phyloP scores from a whole-genome alignment of 2,888 invertebrate genomes.

The Gryllus longicercus region DNA sequence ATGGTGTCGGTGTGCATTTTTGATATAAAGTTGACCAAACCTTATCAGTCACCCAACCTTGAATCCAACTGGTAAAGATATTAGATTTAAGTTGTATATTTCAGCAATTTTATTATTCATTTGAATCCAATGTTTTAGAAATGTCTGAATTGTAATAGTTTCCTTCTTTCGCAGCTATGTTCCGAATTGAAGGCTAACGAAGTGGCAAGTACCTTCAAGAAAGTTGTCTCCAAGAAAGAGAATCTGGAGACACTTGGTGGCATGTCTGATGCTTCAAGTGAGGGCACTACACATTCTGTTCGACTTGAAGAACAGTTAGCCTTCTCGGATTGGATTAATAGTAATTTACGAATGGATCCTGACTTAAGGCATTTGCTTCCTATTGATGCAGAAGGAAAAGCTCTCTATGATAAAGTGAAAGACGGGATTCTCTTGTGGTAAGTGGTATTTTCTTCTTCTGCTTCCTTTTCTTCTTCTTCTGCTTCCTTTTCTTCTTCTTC shows the following conservation, averaged over 20 bases:
- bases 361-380: conserved; percentile 88
- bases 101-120: too few relatives aligned
- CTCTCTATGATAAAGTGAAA: conserved; percentile 87
- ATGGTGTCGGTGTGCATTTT: too few relatives aligned
- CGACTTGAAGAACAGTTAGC: conserved; percentile 92
- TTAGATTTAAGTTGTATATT: too few relatives aligned
- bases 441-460: conserved; percentile 41
- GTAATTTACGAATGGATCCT: conserved; percentile 81
- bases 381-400: conserved; percentile 85
- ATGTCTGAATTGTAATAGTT: neutral
- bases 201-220: conserved; percentile 88
- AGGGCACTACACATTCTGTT: conserved; percentile 95
- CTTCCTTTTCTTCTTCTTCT: neutral
- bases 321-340: conserved; percentile 98
- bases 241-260: conserved; percentile 90
- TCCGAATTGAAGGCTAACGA: conserved; percentile 84
- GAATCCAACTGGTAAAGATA: too few relatives aligned
- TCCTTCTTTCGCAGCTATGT: conserved; percentile 58
- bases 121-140: too few relatives aligned
- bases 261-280: conserved; percentile 89
- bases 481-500: neutral
- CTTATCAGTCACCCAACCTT: too few relatives aligned
- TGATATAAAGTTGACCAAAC: too few relatives aligned
- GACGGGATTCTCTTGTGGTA: conserved; percentile 95
- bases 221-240: conserved; percentile 85